Conservation (phyloP, 92 coral and sea anemone genomes). For the Pocillopora meandrina region DNA sequence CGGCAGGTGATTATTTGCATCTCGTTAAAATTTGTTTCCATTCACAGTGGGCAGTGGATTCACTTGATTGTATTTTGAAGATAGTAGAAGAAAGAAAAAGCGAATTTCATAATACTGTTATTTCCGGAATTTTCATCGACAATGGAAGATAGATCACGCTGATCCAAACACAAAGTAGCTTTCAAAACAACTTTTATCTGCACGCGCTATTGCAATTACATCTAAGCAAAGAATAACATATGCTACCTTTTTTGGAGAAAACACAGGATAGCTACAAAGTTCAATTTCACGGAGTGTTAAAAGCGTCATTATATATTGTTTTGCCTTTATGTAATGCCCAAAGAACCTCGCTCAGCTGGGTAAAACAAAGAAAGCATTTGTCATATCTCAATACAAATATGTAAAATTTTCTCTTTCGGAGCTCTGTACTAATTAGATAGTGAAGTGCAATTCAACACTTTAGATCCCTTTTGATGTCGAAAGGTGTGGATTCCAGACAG, state of each 20-base stretch:
- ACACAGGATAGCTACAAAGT: neutral
- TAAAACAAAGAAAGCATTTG: neutral
- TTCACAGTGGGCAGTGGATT: neutral
- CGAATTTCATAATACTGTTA: neutral
- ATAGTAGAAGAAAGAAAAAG: neutral
- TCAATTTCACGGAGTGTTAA: neutral
- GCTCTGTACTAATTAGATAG: neutral
- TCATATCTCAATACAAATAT: neutral
- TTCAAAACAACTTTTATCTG: neutral
- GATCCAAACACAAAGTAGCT: neutral
- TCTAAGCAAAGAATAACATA: no score
- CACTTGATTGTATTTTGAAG: neutral
- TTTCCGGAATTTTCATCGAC: neutral
- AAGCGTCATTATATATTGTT: neutral
- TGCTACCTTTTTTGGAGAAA: no score
- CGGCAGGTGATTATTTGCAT: no score
- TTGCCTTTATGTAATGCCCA: neutral
- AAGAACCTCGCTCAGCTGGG: neutral
- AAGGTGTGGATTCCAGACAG: no score
- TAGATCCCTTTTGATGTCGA: neutral
- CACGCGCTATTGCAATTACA: neutral
- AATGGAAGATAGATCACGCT: constrained; percentile 2
- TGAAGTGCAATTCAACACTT: neutral
- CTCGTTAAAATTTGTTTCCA: neutral
- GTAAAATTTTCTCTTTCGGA: neutral